Evolutionary conservation across 2,888 invertebrate species (phyloP).

Genomic region (Orthosia incerta): DNA sequence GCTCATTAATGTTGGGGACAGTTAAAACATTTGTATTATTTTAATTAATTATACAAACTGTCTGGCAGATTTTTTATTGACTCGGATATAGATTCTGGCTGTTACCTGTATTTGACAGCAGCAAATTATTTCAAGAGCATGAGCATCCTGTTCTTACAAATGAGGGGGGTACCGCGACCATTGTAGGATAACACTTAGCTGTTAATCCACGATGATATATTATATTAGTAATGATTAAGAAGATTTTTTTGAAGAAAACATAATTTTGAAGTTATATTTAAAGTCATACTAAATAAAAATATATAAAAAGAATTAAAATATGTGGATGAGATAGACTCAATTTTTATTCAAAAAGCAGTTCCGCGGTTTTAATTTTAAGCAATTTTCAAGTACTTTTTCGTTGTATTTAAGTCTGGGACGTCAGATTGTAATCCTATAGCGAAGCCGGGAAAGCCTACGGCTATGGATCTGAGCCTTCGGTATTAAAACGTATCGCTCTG

Average conservation of each 20-base stretch:
- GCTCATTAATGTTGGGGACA: conserved; percentile 3
- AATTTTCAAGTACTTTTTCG: conserved; percentile 8
- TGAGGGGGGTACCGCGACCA: too few species aligned
- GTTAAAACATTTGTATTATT: background rate
- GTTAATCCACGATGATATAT: too few species aligned
- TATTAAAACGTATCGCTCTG: conserved; percentile 16
- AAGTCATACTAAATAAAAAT: background rate
- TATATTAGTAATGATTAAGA: too few species aligned
- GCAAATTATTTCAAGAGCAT: too few species aligned
- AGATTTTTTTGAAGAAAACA: too few species aligned
- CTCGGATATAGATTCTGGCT: background rate
- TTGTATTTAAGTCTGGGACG: background rate
- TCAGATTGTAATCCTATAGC: conserved; percentile 24
- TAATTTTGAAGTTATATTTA: background rate
- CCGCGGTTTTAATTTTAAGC: conserved; percentile 9
- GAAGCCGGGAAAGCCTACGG: conserved; percentile 15
- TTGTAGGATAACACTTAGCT: background rate
- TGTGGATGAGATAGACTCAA: background rate
- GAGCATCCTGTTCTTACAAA: too few species aligned
- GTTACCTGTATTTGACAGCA: background rate
- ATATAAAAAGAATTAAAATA: background rate
- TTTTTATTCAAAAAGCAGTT: background rate
- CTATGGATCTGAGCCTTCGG: conserved; percentile 8
- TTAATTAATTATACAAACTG: background rate
- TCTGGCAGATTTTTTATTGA: background rate